Percentiles rank a stretch among this genome's conserved stretches.
phyloP scores from a whole-genome alignment of 1,140 invertebrate species.

The Acromyrmex echinatior region DNA sequence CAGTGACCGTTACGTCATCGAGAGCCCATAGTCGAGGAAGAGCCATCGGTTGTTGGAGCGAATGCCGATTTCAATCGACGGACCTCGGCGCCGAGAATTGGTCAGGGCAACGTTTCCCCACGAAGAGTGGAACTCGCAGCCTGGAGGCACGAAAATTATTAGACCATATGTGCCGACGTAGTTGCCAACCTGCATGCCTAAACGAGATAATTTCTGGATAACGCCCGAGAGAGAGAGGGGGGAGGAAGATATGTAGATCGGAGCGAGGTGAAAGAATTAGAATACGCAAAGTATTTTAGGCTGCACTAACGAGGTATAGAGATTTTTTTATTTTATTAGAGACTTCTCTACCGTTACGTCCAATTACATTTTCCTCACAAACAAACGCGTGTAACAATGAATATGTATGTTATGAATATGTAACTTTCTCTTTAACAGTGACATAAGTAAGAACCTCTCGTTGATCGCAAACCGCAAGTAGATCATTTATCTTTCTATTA shows the following conservation, averaged over 20 bases:
- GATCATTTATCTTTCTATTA: background rate
- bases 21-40: slow-evolving; percentile 74
- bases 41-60: slow-evolving; percentile 71
- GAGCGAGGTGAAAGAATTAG: background rate
- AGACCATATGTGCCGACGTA: background rate
- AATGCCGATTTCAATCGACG: slow-evolving; percentile 74
- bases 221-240: background rate
- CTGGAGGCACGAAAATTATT: slow-evolving; percentile 53
- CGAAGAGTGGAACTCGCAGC: background rate
- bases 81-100: slow-evolving; percentile 39
- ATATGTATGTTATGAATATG: background rate
- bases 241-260: background rate
- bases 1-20: slow-evolving; percentile 86
- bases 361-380: slow-evolving; percentile 7
- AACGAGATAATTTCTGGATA: slow-evolving; percentile 1
- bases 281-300: background rate
- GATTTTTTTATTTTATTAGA: background rate
- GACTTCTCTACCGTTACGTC: background rate
- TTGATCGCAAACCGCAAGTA: background rate
- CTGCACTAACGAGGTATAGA: background rate
- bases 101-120: slow-evolving; percentile 11
- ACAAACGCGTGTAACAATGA: background rate
- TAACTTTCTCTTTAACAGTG: slow-evolving; percentile 23
- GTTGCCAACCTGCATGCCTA: background rate
- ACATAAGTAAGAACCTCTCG: background rate